Evolutionary conservation across 2,113 vertebrate species (phyloP), one percentile per base, ranked within the genome.

Genomic region (Morone chrysops): DNA sequence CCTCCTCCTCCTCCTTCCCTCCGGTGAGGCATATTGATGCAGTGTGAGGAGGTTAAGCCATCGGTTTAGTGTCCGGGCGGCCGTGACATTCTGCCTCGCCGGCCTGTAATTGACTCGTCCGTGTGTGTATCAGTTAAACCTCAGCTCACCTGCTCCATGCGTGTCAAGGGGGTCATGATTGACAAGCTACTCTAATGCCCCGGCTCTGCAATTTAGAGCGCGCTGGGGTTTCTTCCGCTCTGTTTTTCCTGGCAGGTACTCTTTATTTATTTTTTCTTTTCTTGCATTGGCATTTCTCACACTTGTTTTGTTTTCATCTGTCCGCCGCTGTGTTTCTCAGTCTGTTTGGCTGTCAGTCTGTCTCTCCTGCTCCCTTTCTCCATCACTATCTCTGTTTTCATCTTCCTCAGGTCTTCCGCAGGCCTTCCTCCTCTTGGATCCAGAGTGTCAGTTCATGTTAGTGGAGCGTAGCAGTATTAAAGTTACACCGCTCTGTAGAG

Each of bases 51-150:
- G 91, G 89, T 87, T 93, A 92, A 93, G 88, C 88, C 75, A 61
- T 5, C n/a, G 88, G 87, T 89, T 91, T 89, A 90, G 90, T 87
- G 90, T 91, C 92, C 76, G 68, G 70, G 87, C 70, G 75, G 88
- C 90, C 86, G 80, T 94, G 86, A 92, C 92, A 93, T 90, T 94
- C 89, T 88, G 81, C 87, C 87, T 85, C 61, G 60, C 70, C 78
- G 25, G 88, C 66, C 92, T 88, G 83, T 94, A 93, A 93, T 93
- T 94, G 92, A 94, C 91, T 93, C 82, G 73, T 93, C 75, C 69
- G 82, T 78, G 81, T 91, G 84, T 83, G 81, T 87, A 79, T 92
- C 87, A 80, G 79, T 84, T 84, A 85, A 86, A 90, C 72, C 85
- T 79, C 63, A 4, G 65, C 73, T 94, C 94, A 92, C 92, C 91